phyloP scores from a whole-genome alignment of 2,888 invertebrate species.

The Sphaerophoria taeniata region DNA sequence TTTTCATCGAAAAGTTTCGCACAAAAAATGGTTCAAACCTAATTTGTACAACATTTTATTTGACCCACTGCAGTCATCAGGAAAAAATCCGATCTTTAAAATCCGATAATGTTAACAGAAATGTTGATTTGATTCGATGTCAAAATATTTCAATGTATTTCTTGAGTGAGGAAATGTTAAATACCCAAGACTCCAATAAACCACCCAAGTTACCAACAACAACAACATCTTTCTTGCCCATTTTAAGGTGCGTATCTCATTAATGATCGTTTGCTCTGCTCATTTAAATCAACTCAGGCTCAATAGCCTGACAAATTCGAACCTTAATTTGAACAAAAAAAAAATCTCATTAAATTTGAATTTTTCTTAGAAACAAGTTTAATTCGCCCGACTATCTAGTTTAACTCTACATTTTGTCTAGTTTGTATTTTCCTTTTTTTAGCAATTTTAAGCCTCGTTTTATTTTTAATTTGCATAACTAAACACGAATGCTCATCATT shows the following conservation, averaged over 20 bases:
- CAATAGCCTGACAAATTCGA: slow-evolving; percentile 1
- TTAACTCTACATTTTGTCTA: slow-evolving; percentile 2
- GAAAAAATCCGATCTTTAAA: too few relatives aligned
- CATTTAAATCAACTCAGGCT: slow-evolving; percentile 2
- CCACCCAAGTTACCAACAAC: slow-evolving; percentile 20
- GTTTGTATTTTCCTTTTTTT: slow-evolving; percentile 16
- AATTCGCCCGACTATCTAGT: slow-evolving; percentile 39
- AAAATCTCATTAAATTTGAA: slow-evolving; percentile 7
- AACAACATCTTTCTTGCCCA: neutral
- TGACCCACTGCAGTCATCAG: too few relatives aligned
- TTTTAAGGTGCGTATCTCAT: neutral
- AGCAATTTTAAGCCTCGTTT: slow-evolving; percentile 19
- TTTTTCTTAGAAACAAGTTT: slow-evolving; percentile 3
- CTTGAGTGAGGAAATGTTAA: too few relatives aligned
- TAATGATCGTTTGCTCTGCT: slow-evolving; percentile 11
- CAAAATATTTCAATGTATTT: too few relatives aligned
- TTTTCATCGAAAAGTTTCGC: too few relatives aligned
- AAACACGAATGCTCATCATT: slow-evolving; percentile 58
- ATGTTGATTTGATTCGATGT: too few relatives aligned
- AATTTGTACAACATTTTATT: too few relatives aligned
- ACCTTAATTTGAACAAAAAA: neutral
- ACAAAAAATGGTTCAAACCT: too few relatives aligned
- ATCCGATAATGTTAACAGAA: too few relatives aligned
- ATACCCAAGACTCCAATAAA: too few relatives aligned
- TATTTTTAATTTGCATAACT: slow-evolving; percentile 46